Percentiles rank a stretch among this genome's conserved stretches.
Evolutionary conservation across 2,797 vertebrate species (phyloP).

Genomic region (Ciconia nigra): DNA sequence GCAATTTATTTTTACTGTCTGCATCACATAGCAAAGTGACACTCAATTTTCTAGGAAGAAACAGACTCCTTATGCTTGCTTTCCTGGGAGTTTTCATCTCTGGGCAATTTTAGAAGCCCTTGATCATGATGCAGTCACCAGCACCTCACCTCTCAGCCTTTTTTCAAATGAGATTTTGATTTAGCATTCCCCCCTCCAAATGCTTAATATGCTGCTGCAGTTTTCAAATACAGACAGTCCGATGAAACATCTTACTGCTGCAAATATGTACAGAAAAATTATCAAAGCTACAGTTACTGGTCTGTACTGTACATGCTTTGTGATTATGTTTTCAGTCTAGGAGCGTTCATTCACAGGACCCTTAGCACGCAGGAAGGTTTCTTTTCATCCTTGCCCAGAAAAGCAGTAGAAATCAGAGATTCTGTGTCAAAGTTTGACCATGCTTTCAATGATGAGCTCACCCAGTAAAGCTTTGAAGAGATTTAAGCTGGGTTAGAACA

Average conservation of each 20-base stretch:
- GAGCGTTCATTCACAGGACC: not conserved
- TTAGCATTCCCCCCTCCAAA: not conserved
- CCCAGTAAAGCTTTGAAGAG: not conserved
- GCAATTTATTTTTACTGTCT: not conserved
- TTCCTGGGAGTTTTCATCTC: not conserved
- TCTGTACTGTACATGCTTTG: not conserved
- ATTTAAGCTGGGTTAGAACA: not conserved
- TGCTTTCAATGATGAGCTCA: not conserved
- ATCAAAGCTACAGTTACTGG: not conserved
- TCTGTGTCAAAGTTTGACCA: not conserved
- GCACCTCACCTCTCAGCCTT: not conserved
- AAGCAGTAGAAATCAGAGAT: not conserved
- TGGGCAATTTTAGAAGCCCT: not conserved
- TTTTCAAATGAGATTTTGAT: not conserved
- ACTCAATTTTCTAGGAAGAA: not conserved
- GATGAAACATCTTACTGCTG: not conserved
- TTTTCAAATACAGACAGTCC: not conserved
- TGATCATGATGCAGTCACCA: not conserved
- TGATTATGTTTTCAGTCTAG: not conserved
- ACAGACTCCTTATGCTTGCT: not conserved
- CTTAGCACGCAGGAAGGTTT: not conserved
- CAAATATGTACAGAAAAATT: not conserved
- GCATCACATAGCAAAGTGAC: not conserved
- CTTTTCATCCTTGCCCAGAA: not conserved
- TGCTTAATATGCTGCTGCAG: not conserved